These are phyloP conservation scores for Scalopus aquaticus DNA, from an alignment of 2,113 vertebrate genomes.

Conservation along the genomic window DNA sequence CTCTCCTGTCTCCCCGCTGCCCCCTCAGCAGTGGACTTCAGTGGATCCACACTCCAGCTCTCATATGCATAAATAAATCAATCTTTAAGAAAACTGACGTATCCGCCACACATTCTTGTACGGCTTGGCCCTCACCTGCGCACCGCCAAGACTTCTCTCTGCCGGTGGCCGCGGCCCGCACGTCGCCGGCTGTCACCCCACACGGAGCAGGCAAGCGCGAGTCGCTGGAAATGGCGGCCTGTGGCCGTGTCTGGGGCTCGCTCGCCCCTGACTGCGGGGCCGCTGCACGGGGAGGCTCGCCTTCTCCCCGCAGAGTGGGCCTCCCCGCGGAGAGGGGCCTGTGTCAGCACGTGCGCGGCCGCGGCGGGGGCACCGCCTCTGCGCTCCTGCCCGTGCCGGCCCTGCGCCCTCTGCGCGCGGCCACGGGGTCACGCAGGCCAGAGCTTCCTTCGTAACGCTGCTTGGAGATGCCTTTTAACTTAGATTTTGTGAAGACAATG, in stretches of 20 bases:
- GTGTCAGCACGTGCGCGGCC: too few relatives aligned
- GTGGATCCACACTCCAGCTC: too few relatives aligned
- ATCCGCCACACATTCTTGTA: neutral
- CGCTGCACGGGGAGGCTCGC: neutral
- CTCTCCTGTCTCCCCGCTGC: too few relatives aligned
- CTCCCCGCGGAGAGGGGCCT: too few relatives aligned
- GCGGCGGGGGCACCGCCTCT: accelerated
- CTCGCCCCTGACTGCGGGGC: neutral
- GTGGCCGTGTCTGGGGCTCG: neutral
- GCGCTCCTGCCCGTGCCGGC: neutral
- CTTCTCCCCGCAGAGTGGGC: neutral
- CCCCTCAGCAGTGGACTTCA: too few relatives aligned
- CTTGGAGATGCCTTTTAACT: neutral
- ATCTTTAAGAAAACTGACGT: too few relatives aligned
- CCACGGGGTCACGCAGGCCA: too few relatives aligned
- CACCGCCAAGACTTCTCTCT: neutral
- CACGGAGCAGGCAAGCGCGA: neutral
- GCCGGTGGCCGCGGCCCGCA: neutral
- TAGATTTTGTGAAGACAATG: conserved; percentile 29
- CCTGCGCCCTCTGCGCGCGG: too few relatives aligned
- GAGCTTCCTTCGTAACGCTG: neutral
- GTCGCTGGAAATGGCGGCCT: neutral
- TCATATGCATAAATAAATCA: too few relatives aligned
- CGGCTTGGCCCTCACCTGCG: neutral
- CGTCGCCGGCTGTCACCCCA: neutral